Evolutionary conservation across 2,888 invertebrate genomes (phyloP).

Genomic region (Napeogenes sylphis): DNA sequence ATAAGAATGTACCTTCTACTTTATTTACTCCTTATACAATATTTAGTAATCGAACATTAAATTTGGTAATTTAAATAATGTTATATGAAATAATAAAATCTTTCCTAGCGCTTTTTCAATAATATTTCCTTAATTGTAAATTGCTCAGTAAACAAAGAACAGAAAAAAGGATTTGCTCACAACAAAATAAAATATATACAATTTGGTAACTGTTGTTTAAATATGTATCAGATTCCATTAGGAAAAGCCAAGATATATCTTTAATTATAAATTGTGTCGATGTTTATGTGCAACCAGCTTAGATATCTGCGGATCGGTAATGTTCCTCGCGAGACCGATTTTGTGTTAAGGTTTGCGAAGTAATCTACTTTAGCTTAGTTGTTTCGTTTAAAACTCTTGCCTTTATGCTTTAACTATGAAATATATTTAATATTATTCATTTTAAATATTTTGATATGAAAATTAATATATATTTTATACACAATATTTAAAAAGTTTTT

Average conservation of each 20-base stretch:
- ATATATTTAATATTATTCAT: not conserved
- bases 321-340: constrained; percentile 4
- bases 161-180: not conserved
- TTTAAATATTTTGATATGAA: not conserved
- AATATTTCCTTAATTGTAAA: too few species aligned
- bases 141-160: too few species aligned
- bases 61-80: too few species aligned
- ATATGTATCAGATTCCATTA: constrained; percentile 6
- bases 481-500: too few species aligned
- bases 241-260: not conserved
- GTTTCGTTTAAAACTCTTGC: constrained; percentile 4
- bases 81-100: too few species aligned
- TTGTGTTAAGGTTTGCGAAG: not conserved
- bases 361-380: not conserved
- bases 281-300: not conserved
- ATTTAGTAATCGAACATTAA: too few species aligned
- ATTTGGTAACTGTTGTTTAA: not conserved
- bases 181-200: constrained; percentile 1
- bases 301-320: constrained; percentile 3
- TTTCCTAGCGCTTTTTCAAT: too few species aligned
- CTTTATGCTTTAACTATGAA: not conserved
- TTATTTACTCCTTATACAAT: too few species aligned
- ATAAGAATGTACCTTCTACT: too few species aligned
- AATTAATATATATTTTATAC: too few species aligned
- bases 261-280: constrained; percentile 2